Evolutionary conservation across 2,888 invertebrate species (phyloP).

Genomic region (Dyspetes luteomarginatus): DNA sequence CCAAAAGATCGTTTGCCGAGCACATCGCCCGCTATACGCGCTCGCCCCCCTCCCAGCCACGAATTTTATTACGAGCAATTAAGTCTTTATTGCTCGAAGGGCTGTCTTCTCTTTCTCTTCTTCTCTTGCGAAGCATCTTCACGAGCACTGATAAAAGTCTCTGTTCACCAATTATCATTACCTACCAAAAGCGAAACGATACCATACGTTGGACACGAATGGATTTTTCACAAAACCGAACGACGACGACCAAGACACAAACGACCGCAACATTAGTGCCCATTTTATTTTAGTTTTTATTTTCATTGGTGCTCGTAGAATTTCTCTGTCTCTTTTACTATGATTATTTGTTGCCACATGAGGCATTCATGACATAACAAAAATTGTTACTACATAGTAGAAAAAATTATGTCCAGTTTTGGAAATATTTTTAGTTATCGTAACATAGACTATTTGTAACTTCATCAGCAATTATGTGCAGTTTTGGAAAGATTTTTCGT

Average conservation of each 20-base stretch:
- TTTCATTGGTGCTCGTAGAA: neutral
- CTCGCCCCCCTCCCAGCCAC: conserved; percentile 42
- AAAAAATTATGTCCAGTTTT: too few species aligned
- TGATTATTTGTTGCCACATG: neutral
- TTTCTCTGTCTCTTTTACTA: neutral
- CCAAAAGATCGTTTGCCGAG: conserved; percentile 33
- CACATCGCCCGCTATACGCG: neutral
- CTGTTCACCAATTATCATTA: conserved; percentile 41
- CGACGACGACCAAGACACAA: neutral
- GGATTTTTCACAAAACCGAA: conserved; percentile 26
- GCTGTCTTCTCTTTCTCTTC: neutral
- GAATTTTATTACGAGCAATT: conserved; percentile 66
- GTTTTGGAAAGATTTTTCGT: too few species aligned
- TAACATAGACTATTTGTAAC: too few species aligned
- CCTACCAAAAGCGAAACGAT: conserved; percentile 20
- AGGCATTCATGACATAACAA: too few species aligned
- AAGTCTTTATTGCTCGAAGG: conserved; percentile 65
- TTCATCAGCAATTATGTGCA: too few species aligned
- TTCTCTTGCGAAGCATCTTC: neutral
- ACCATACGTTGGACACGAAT: conserved; percentile 9
- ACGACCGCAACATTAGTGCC: neutral
- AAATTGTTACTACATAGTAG: too few species aligned
- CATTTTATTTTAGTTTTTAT: neutral
- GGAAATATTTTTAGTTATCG: too few species aligned
- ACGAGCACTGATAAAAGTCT: neutral